Evolutionary conservation across 1,140 invertebrate genomes (phyloP).

Genomic region (Limonius californicus): DNA sequence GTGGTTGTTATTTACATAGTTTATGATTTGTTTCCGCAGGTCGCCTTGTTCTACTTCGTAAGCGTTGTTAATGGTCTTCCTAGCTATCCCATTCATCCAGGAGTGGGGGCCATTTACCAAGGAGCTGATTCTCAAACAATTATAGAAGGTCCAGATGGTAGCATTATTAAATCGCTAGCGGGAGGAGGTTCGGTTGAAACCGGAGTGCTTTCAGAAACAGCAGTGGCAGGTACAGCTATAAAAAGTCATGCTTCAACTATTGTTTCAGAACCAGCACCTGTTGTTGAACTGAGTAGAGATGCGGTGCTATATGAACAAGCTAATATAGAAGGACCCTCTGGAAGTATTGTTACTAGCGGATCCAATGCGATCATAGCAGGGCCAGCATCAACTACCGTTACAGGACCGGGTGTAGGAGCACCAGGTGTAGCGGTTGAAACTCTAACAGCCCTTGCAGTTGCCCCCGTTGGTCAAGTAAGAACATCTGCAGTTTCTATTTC

Average conservation of each 20-base stretch:
- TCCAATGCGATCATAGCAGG: constrained; percentile 26
- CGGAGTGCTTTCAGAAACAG: constrained; percentile 5
- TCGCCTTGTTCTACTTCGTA: too few species aligned
- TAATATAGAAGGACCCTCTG: constrained; percentile 27
- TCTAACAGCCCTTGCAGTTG: too few species aligned
- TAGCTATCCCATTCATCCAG: constrained; percentile 21
- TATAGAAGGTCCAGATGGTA: constrained; percentile 31
- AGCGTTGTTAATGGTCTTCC: background rate
- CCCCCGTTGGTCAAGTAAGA: too few species aligned
- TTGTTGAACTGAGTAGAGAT: constrained; percentile 19
- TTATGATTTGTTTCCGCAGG: too few species aligned
- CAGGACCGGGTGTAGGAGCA: constrained; percentile 1
- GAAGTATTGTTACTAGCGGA: constrained; percentile 26
- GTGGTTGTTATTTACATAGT: too few species aligned
- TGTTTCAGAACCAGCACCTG: constrained; percentile 1
- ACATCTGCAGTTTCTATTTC: too few species aligned
- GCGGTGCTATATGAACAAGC: constrained; percentile 10
- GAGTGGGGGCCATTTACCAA: constrained; percentile 29
- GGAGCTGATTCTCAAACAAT: constrained; percentile 30
- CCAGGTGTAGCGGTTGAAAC: too few species aligned
- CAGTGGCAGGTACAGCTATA: background rate
- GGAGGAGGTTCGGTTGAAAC: constrained; percentile 21
- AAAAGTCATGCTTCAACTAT: background rate
- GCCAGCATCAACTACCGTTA: constrained; percentile 27
- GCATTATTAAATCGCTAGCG: constrained; percentile 23